Base-by-base conservation (phyloP, 2,888 invertebrate species). In the Drosophila dives region DNA sequence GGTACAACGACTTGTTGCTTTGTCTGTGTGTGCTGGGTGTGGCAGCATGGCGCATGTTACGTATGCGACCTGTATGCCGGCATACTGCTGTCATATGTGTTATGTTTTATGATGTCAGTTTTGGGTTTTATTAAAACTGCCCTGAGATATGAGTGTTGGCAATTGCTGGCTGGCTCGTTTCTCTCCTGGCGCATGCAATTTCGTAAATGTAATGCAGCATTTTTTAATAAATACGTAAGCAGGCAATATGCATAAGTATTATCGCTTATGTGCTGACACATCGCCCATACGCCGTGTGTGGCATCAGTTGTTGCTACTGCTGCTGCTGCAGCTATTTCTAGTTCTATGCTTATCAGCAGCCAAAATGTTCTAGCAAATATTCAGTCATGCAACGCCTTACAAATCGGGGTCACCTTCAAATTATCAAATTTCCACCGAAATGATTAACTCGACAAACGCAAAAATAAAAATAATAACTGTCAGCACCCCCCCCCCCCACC, bases 341-440 rank as follows among this genome's bases (percentile, higher is more conserved):
- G 29, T 6, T 29, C 29, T 29, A 34, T 65, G 53, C 84, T 89
- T 83, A 86, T 87, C 89, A 89, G 75, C 64, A 71, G 64, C 75
- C 63, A 66, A 86, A 81, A 80, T 74, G 65, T 73, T 66, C 74
- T 67, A 79, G 69, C 70, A 42, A 42, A 42, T 48, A 69, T 72
- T 66, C 61, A 68, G 68, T 75, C 75, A 71, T 75, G 83, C 64
- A 71, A 74, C 58, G 77, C 59, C 80, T 77, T 66, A 74, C 72
- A 64, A 84, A 90, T 81, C 71, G 83, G 74, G 88, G 88, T 89
- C 88, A 89, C 90, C 89, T 89, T 89, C 83, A 87, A 86, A 90
- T 87, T 89, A 89, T 90, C 88, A 89, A 90, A 90, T 81, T 89
- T 90, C 88, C 60, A 73, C 87, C 86, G 90, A 89, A 89, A 90